Evolutionary conservation across 1,140 invertebrate species (phyloP).

Genomic region (Tetragonula clypearis): DNA sequence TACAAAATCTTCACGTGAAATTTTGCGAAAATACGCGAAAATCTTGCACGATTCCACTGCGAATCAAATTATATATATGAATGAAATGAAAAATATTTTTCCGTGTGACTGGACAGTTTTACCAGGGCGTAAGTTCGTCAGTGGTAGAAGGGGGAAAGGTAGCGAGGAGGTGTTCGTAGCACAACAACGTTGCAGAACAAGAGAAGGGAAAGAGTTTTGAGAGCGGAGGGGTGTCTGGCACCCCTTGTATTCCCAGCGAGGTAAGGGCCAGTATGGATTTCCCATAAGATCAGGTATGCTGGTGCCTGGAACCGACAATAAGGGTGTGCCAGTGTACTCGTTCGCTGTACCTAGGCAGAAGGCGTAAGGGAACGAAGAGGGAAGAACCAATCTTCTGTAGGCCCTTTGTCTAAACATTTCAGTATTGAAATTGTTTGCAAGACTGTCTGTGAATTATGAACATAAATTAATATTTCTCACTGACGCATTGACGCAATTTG

Average conservation of each 20-base stretch:
- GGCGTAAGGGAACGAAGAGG: background rate
- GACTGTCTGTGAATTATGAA: too few relatives aligned
- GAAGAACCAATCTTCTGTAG: constrained; percentile 57
- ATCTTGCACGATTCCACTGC: too few relatives aligned
- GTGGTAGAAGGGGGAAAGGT: background rate
- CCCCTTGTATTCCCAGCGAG: constrained; percentile 57
- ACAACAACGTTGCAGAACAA: background rate
- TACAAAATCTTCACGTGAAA: too few relatives aligned
- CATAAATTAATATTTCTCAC: too few relatives aligned
- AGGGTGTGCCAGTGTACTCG: constrained; percentile 70
- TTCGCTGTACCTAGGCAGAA: constrained; percentile 42
- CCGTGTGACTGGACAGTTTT: constrained; percentile 7
- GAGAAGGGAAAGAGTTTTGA: constrained; percentile 35
- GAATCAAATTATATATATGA: too few relatives aligned
- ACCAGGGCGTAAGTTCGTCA: constrained; percentile 1
- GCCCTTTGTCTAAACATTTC: constrained; percentile 29
- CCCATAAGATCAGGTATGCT: constrained; percentile 79
- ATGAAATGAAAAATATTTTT: background rate
- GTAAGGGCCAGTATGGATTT: constrained; percentile 78
- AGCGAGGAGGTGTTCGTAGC: constrained; percentile 8
- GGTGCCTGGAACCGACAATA: constrained; percentile 77
- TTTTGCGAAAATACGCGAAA: too few relatives aligned
- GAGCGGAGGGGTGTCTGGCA: constrained; percentile 42
- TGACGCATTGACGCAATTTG: too few relatives aligned
- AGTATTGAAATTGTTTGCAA: too few relatives aligned